A percentile compares a stretch with the other conserved stretches of the same genome.
phyloP scores from a whole-genome alignment of 2,113 vertebrate genomes.

The Ondatra zibethicus region DNA sequence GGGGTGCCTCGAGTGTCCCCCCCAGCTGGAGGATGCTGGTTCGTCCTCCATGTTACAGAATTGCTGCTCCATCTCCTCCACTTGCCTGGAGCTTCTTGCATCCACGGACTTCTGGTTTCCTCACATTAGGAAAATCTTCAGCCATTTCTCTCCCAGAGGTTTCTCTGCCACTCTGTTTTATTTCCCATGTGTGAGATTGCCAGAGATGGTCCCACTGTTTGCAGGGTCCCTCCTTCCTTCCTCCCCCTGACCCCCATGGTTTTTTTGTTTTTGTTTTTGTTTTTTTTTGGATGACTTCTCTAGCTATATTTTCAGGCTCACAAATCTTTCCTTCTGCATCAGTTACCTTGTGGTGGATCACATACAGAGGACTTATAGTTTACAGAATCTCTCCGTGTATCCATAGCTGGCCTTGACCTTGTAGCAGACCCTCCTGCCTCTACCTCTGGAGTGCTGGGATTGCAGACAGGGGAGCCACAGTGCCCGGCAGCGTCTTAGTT shows the following conservation, averaged over 20 bases:
- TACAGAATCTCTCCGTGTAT: background rate
- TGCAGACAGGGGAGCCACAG: background rate
- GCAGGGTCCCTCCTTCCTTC: background rate
- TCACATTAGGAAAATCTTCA: background rate
- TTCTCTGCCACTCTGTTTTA: background rate
- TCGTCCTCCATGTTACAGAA: rapidly evolving
- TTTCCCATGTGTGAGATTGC: rapidly evolving
- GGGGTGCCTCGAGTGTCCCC: rapidly evolving
- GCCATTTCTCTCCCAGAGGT: background rate
- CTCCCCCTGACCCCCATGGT: background rate
- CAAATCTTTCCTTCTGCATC: background rate
- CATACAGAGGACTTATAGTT: background rate
- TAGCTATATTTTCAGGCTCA: background rate
- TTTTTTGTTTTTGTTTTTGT: no score
- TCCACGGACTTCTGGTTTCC: background rate
- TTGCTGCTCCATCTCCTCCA: background rate
- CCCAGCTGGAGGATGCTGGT: no score
- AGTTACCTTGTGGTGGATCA: background rate
- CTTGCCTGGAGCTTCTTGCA: background rate
- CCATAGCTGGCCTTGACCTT: background rate
- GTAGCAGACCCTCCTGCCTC: background rate
- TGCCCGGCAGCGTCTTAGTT: rapidly evolving
- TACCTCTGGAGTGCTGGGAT: background rate
- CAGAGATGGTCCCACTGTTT: no score
- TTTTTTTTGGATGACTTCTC: no score